phyloP scores from a whole-genome alignment of 2,888 invertebrate genomes.

The Hololepta plana region DNA sequence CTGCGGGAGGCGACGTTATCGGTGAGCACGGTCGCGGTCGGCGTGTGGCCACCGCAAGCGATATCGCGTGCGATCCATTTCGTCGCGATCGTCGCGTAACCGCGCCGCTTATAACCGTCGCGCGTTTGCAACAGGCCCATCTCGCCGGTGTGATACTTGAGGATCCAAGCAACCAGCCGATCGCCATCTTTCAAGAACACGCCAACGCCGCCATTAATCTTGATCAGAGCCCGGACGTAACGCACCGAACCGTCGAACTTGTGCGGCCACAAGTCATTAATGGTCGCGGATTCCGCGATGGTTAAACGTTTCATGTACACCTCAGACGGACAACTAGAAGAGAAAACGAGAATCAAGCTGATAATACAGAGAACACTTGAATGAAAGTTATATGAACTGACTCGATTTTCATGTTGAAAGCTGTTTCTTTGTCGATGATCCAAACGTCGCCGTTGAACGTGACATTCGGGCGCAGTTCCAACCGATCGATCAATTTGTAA shows the following conservation, averaged over 20 bases:
- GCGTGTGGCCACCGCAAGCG: conserved; percentile 18
- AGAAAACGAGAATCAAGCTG: too few relatives aligned
- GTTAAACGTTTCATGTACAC: conserved; percentile 19
- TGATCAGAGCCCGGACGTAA: conserved; percentile 17
- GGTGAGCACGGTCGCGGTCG: conserved; percentile 17
- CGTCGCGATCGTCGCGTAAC: conserved; percentile 21
- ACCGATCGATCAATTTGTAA: too few relatives aligned
- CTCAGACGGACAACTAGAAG: conserved; percentile 19
- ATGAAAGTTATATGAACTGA: too few relatives aligned
- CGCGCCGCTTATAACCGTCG: conserved; percentile 19
- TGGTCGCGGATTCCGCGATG: conserved; percentile 14
- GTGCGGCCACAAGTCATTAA: conserved; percentile 23
- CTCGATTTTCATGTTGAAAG: conserved; percentile 13
- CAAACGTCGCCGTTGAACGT: conserved; percentile 11
- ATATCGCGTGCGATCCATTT: conserved; percentile 20
- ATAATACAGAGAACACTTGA: too few relatives aligned
- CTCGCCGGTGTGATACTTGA: conserved; percentile 20
- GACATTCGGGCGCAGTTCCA: too few relatives aligned
- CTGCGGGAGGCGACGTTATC: conserved; percentile 20
- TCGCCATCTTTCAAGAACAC: conserved; percentile 20
- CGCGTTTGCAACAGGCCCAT: conserved; percentile 22
- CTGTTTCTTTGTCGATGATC: conserved; percentile 11
- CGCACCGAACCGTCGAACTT: conserved; percentile 16
- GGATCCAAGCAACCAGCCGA: conserved; percentile 22
- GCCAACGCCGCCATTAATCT: conserved; percentile 21